Conservation (phyloP, 2,797 vertebrate species). For the Acanthornis magna region DNA sequence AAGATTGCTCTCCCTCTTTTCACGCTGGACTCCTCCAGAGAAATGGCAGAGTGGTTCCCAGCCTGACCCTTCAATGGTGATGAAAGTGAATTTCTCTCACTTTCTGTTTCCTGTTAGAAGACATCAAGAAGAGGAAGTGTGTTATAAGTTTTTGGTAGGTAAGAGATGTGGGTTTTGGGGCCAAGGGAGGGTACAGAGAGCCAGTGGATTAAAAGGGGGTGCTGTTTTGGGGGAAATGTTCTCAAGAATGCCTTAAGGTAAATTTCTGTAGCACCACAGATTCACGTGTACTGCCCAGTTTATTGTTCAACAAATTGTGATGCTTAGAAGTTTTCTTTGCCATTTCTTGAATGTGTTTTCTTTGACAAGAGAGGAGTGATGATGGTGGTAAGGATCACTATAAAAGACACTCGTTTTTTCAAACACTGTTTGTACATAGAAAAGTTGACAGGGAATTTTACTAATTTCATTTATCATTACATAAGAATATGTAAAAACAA, state of each 20-base stretch:
- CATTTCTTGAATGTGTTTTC: conserved; percentile 7
- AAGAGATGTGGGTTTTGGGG: conserved; percentile 40
- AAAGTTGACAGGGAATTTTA: neutral
- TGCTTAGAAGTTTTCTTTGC: neutral
- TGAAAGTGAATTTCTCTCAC: conserved; percentile 69
- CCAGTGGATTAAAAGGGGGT: neutral
- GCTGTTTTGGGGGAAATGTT: conserved; percentile 3
- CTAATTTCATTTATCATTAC: neutral
- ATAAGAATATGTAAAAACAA: neutral
- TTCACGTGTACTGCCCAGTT: neutral
- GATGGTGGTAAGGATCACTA: conserved; percentile 1
- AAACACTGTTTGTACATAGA: neutral
- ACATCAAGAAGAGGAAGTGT: conserved; percentile 53
- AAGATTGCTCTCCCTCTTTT: conserved; percentile 71
- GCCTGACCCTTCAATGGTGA: conserved; percentile 55
- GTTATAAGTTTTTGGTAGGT: conserved; percentile 64
- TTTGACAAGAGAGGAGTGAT: neutral
- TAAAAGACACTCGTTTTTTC: conserved; percentile 23
- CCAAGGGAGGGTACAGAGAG: neutral
- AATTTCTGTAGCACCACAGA: conserved; percentile 22
- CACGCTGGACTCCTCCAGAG: conserved; percentile 56
- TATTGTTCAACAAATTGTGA: neutral
- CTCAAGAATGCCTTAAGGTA: conserved; percentile 10
- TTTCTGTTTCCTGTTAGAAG: conserved; percentile 76
- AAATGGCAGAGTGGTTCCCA: conserved; percentile 46